Base-by-base conservation (phyloP, 1,140 invertebrate species). In the Megalopta genalis region DNA sequence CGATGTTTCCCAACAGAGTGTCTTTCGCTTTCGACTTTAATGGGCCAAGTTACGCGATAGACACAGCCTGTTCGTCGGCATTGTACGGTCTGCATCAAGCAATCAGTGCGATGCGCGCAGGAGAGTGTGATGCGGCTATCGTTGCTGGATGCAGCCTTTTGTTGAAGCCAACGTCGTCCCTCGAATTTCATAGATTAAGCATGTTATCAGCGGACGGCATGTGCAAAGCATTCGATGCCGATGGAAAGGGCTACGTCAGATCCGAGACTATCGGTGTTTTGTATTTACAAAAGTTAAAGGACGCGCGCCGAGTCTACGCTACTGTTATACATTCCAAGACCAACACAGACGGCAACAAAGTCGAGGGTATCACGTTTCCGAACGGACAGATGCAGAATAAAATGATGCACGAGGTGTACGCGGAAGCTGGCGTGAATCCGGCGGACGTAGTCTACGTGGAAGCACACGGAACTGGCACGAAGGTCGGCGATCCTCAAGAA, bases 1-100 rank as follows among this genome's bases (percentile, higher is more conserved):
- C 98, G 39, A 99, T 99, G 98, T 99, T 99, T 92, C 95, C 98
- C 57, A 99, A 99, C 92, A 95, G 99, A 88, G 95, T 99, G 52
- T 99, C 98, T 0, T 99, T 96, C 93, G 96, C 98, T 14, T 99
- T 99, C 93, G 98, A 99, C 88, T 97, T 99, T 77, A 96, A 93
- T 84, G 96, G 98, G 18, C 98, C 98, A 2, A 99, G 98, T 91
- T 98, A 96, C 91, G 95, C 97, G 7, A 92, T 99, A 9, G 98
- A 99, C 92, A 99, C 98, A 12, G 98, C 98, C 1, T 99, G 98
- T 92, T 99, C 98, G 0, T 99, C 98, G 81, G 97, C 97, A 67
- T 91, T 99, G 88, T 95, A 97, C 88, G 98, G 97, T 2, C 91
- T 99, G 87, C 95, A 98, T 86, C 96, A 98, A 88, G 99, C 98